Conservation (phyloP, 1,140 invertebrate genomes). For the Drosophila truncata region DNA sequence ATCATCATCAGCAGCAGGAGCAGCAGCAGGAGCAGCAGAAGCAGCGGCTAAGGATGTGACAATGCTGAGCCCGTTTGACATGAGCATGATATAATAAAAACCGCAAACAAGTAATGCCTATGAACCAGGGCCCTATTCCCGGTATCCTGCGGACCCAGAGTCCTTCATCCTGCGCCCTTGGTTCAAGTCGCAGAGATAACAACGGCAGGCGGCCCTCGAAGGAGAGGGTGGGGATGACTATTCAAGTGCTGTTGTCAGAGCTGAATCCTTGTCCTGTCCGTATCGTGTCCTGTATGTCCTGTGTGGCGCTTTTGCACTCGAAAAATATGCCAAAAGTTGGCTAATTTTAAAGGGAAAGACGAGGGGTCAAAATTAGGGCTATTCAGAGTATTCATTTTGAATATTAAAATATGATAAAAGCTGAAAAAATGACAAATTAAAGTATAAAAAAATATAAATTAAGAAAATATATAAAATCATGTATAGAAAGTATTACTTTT, state of each 20-base stretch:
- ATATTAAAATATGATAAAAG: not conserved
- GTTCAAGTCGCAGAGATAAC: conserved; percentile 36
- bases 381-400: not conserved
- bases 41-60: conserved; percentile 65
- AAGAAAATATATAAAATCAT: not conserved
- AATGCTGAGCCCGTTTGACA: conserved; percentile 80
- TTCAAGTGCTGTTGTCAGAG: conserved; percentile 52
- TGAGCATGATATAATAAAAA: conserved; percentile 81
- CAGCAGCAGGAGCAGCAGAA: conserved; percentile 13
- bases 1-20: conserved; percentile 7
- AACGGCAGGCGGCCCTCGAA: not conserved
- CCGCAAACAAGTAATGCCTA: conserved; percentile 79
- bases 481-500: not conserved
- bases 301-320: not conserved
- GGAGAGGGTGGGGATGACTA: conserved; percentile 8
- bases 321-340: not conserved
- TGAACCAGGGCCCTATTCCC: not conserved
- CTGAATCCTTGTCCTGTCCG: conserved; percentile 4
- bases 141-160: conserved; percentile 10
- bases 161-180: conserved; percentile 1
- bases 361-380: not conserved
- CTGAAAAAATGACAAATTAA: not conserved
- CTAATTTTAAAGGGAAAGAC: not conserved
- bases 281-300: conserved; percentile 15
- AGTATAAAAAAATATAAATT: not conserved